phyloP scores from a whole-genome alignment of 1,140 invertebrate genomes.

The Drosophila prosaltans region DNA sequence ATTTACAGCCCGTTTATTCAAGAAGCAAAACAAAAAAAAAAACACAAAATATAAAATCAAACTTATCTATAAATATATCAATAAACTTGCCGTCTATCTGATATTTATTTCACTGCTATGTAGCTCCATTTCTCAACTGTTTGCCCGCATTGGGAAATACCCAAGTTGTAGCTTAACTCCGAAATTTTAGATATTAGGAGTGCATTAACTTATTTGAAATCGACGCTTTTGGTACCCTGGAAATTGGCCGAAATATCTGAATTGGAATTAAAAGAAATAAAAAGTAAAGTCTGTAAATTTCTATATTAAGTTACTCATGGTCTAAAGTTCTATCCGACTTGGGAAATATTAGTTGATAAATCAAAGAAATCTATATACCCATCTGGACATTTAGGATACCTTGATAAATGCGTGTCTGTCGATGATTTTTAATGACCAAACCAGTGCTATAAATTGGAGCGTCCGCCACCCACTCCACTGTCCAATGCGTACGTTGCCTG shows the following conservation, averaged over 20 bases:
- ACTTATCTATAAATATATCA: slow-evolving; percentile 78
- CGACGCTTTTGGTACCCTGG: background rate
- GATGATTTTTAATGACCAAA: slow-evolving; percentile 50
- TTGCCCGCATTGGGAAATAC: background rate
- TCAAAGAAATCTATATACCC: background rate
- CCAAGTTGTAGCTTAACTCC: background rate
- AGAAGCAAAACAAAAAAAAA: slow-evolving; percentile 40
- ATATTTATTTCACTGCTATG: slow-evolving; percentile 18
- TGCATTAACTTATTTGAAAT: background rate
- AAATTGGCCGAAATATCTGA: background rate
- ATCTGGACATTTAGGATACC: slow-evolving; percentile 13
- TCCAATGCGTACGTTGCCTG: slow-evolving; percentile 70
- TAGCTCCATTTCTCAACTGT: background rate
- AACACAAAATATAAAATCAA: slow-evolving; percentile 66
- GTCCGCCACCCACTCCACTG: slow-evolving; percentile 16
- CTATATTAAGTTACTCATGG: background rate
- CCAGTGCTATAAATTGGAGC: slow-evolving; percentile 11
- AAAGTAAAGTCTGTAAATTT: background rate
- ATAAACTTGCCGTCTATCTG: slow-evolving; percentile 74
- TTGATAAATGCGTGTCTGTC: slow-evolving; percentile 58
- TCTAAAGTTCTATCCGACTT: background rate
- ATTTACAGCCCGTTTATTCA: slow-evolving; percentile 81
- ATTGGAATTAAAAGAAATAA: background rate
- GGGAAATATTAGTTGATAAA: background rate
- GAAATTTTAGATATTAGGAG: background rate